A percentile compares a stretch with the other conserved stretches of the same genome.
phyloP scores from a whole-genome alignment of 2,888 invertebrate genomes.

The Drosophila mercatorum region DNA sequence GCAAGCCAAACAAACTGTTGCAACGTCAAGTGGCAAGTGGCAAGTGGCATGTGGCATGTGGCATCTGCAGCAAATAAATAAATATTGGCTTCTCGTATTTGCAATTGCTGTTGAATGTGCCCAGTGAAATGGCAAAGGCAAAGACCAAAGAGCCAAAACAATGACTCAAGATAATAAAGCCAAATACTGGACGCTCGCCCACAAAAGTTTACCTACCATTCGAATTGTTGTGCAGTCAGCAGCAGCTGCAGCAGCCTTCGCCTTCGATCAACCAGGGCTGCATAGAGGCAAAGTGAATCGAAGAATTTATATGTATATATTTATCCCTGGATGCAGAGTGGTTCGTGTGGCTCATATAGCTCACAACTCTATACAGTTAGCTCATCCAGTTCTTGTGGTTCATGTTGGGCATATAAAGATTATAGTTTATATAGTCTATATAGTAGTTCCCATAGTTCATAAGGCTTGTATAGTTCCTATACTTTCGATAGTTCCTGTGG shows the following conservation, averaged over 20 bases:
- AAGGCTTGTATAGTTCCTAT: no score
- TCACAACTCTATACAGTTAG: no score
- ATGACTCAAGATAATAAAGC: constrained; percentile 27
- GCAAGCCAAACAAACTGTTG: constrained; percentile 51
- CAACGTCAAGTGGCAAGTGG: background rate
- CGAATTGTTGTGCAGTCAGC: constrained; percentile 6
- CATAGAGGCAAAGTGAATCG: no score
- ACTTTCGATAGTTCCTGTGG: no score
- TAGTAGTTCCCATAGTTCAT: no score
- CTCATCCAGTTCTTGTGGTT: no score
- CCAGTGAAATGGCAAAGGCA: constrained; percentile 35
- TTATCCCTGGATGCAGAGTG: no score
- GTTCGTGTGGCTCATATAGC: no score
- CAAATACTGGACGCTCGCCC: constrained; percentile 12
- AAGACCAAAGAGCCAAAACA: constrained; percentile 29
- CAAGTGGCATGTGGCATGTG: constrained; percentile 1
- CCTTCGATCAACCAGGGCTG: constrained; percentile 7
- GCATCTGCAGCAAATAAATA: constrained; percentile 58
- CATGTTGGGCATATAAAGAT: no score
- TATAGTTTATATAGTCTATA: no score
- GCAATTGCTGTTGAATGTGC: constrained; percentile 50
- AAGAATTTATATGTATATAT: no score
- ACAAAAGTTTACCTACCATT: constrained; percentile 18
- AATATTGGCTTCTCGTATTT: constrained; percentile 64
- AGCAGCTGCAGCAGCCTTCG: background rate